Evolutionary conservation across 2,797 vertebrate species (phyloP).

Genomic region (Myotis daubentonii): DNA sequence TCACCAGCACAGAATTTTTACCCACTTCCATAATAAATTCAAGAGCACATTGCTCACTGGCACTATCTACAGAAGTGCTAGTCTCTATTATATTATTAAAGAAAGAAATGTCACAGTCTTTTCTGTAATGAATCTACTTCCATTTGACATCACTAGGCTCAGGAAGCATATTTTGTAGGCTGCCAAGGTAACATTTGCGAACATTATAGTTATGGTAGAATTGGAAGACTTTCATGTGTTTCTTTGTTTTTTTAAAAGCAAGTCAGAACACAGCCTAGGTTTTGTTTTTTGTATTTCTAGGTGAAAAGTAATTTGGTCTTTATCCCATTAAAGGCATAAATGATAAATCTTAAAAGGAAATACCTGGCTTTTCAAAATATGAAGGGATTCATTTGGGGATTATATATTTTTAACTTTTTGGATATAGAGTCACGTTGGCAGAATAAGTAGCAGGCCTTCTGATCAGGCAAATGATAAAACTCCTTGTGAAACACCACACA

Average conservation of each 20-base stretch:
- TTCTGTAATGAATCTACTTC: slow-evolving; percentile 35
- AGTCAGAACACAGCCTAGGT: slow-evolving; percentile 8
- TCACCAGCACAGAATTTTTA: background rate
- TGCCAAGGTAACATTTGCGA: slow-evolving; percentile 44
- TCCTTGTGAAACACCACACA: background rate
- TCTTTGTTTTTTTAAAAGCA: slow-evolving; percentile 61
- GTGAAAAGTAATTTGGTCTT: slow-evolving; percentile 40
- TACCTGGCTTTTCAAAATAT: background rate
- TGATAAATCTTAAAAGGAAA: slow-evolving; percentile 25
- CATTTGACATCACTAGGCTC: slow-evolving; percentile 30
- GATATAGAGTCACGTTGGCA: background rate
- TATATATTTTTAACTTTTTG: slow-evolving; percentile 17
- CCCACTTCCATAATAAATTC: background rate
- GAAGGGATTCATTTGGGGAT: background rate
- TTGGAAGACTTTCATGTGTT: slow-evolving; percentile 4
- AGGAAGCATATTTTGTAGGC: background rate
- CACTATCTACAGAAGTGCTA: background rate
- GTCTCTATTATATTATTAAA: slow-evolving; percentile 18
- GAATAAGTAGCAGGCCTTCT: background rate
- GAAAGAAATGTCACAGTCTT: slow-evolving; percentile 43
- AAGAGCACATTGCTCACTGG: background rate
- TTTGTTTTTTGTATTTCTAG: slow-evolving; percentile 45
- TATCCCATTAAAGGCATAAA: background rate
- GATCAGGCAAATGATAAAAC: background rate
- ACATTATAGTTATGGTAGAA: background rate